Conservation (phyloP, 2,797 vertebrate species). For the Chromobotia macracanthus region DNA sequence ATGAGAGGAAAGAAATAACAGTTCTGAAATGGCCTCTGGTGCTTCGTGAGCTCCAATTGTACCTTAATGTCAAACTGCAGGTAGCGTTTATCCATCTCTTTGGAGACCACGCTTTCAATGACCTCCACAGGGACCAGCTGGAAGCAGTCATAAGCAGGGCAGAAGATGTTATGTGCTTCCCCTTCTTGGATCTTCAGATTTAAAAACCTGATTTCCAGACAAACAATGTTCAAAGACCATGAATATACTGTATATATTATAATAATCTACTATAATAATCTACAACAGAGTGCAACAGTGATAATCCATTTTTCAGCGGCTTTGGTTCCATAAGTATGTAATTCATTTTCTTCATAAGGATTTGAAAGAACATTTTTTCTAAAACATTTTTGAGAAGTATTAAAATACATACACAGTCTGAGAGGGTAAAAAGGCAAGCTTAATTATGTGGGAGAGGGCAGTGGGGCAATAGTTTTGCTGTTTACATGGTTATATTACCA, state of each 20-base stretch:
- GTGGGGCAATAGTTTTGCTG: too few species aligned
- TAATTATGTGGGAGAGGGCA: too few species aligned
- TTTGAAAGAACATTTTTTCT: too few species aligned
- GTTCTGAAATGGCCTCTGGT: constrained; percentile 17
- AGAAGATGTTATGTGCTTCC: constrained; percentile 99
- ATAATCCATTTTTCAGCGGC: not conserved
- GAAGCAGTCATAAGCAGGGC: constrained; percentile 96
- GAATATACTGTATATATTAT: not conserved
- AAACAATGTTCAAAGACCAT: constrained; percentile 1
- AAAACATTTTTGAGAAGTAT: too few species aligned
- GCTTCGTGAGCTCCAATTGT: constrained; percentile 33
- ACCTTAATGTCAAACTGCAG: constrained; percentile 99
- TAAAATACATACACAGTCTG: too few species aligned
- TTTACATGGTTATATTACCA: too few species aligned
- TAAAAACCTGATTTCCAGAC: constrained; percentile 83
- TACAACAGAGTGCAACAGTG: not conserved
- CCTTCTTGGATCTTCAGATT: constrained; percentile 99
- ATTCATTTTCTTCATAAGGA: too few species aligned
- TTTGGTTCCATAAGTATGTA: not conserved
- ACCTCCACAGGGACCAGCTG: constrained; percentile 97
- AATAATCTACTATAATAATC: not conserved
- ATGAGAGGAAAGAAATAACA: constrained; percentile 26
- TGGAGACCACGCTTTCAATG: constrained; percentile 97
- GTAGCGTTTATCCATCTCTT: constrained; percentile 98
- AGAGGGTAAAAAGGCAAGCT: too few species aligned